A percentile compares a stretch with the other conserved stretches of the same genome.
Conservation (phyloP, 2,888 invertebrate genomes). For the Melanostoma scalare region DNA sequence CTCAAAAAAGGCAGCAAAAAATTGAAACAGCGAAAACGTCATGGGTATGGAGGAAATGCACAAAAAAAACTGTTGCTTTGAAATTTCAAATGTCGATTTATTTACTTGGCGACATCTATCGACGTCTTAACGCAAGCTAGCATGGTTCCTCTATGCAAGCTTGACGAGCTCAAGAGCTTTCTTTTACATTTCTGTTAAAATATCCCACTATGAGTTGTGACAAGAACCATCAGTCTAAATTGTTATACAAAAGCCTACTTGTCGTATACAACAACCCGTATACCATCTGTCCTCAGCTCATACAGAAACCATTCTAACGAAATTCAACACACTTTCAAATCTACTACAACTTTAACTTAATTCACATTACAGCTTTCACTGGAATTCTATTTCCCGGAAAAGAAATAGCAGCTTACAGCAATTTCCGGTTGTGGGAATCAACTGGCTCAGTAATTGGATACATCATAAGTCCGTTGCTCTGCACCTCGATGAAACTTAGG, state of each 20-base stretch:
- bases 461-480: slow-evolving; percentile 89
- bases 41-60: too few species aligned
- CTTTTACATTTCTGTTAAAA: slow-evolving; percentile 2
- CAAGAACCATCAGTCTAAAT: too few species aligned
- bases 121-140: too few species aligned
- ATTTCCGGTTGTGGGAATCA: slow-evolving; percentile 96
- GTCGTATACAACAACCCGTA: not conserved
- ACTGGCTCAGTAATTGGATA: slow-evolving; percentile 94
- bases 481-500: slow-evolving; percentile 88
- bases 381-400: slow-evolving; percentile 92
- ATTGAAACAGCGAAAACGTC: too few species aligned
- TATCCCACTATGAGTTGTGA: not conserved
- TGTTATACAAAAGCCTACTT: too few species aligned
- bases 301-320: not conserved
- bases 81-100: too few species aligned
- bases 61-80: too few species aligned
- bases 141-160: too few species aligned
- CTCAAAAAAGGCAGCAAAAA: too few species aligned
- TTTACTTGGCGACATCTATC: too few species aligned
- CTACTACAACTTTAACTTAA: not conserved
- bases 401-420: slow-evolving; percentile 95
- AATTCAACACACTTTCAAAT: too few species aligned
- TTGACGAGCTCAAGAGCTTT: too few species aligned
- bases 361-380: slow-evolving; percentile 86
- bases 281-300: not conserved